These are phyloP conservation scores for Sphenopsis melanotis DNA, from an alignment of 2,797 vertebrate genomes.

Conservation along the genomic window DNA sequence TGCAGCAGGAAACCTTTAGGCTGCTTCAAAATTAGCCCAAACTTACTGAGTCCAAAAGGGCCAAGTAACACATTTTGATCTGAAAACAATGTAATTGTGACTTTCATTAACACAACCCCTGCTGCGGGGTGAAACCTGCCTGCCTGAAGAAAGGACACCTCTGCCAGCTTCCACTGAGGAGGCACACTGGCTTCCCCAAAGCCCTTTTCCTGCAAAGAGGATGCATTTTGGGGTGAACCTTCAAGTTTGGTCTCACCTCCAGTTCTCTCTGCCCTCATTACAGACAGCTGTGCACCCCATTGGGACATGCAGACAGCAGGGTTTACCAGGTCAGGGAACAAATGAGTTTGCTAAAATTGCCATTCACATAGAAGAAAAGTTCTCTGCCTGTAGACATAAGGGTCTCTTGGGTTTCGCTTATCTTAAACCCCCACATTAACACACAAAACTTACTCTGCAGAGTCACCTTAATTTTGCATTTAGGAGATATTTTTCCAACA, in stretches of 20 bases:
- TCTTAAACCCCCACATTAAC: not conserved
- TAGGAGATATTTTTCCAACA: not conserved
- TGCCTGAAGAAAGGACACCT: not conserved
- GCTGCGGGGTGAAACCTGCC: not conserved
- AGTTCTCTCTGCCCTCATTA: not conserved
- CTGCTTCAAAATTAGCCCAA: not conserved
- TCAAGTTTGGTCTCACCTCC: not conserved
- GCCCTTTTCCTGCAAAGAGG: not conserved
- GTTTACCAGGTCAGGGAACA: not conserved
- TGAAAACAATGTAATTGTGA: not conserved
- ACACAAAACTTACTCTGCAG: not conserved
- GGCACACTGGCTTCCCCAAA: not conserved
- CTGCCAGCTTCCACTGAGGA: not conserved
- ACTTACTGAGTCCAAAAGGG: not conserved
- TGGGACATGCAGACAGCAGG: not conserved
- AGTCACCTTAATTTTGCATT: not conserved
- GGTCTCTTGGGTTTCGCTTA: not conserved
- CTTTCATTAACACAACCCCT: not conserved
- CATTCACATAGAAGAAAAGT: not conserved
- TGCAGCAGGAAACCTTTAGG: not conserved
- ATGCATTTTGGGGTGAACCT: not conserved
- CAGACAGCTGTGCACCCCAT: rapidly evolving
- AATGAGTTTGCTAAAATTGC: not conserved
- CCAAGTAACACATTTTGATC: not conserved
- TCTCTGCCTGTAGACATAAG: not conserved